These are phyloP conservation scores for Scopus umbretta DNA, from an alignment of 2,113 vertebrate genomes.

Conservation along the genomic window DNA sequence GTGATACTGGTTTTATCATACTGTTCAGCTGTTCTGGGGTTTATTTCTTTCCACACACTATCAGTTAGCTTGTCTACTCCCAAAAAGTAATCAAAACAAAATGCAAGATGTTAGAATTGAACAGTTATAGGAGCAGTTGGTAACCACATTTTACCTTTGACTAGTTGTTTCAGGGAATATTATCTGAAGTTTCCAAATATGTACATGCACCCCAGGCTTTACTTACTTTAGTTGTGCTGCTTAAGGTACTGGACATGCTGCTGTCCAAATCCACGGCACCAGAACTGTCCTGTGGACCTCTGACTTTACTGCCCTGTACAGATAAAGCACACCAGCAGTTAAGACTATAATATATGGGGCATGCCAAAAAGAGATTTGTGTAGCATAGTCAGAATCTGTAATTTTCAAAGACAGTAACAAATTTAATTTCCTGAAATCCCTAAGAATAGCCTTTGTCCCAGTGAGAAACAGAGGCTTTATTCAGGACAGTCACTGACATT, in stretches of 20 bases:
- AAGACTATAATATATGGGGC: neutral
- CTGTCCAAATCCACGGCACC: constrained; percentile 71
- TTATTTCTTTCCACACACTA: neutral
- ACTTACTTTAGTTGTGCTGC: constrained; percentile 76
- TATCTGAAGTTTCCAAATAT: neutral
- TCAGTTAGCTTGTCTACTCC: neutral
- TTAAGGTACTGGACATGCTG: constrained; percentile 64
- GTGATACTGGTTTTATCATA: neutral
- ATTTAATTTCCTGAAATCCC: neutral
- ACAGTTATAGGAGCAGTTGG: neutral
- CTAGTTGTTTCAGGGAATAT: neutral
- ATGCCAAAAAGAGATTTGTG: neutral
- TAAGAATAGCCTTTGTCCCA: neutral
- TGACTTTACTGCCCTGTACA: constrained; percentile 80
- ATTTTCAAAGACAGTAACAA: neutral
- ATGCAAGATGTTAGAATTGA: neutral
- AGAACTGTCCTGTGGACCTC: constrained; percentile 74
- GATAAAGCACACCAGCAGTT: constrained; percentile 4
- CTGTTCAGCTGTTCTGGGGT: neutral
- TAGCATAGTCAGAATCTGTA: neutral
- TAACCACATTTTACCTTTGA: neutral
- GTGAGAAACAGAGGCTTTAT: neutral
- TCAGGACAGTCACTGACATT: neutral
- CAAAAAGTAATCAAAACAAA: neutral
- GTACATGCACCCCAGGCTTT: neutral